Evolutionary conservation across 2,888 invertebrate genomes (phyloP).

Genomic region (Diplolepis rosae): DNA sequence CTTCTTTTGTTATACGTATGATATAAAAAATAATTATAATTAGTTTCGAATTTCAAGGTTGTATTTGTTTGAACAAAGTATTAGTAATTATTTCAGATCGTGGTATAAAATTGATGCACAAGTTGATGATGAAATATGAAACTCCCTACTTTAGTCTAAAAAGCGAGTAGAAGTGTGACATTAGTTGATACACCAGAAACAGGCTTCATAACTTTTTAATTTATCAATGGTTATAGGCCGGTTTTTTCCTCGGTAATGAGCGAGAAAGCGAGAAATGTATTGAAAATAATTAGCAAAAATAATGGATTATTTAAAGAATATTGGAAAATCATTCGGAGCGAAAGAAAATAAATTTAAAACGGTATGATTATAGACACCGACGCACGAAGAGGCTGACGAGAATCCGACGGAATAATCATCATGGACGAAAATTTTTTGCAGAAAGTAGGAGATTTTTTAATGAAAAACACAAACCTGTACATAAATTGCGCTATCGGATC

Average conservation of each 20-base stretch:
- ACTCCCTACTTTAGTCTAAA: constrained; percentile 11
- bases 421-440: constrained; percentile 23
- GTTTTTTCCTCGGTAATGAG: constrained; percentile 14
- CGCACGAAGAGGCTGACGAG: constrained; percentile 49
- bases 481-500: constrained; percentile 37
- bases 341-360: constrained; percentile 47
- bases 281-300: background rate
- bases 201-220: constrained; percentile 56
- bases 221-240: constrained; percentile 50
- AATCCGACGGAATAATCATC: constrained; percentile 38
- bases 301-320: constrained; percentile 21
- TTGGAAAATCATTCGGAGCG: constrained; percentile 7
- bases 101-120: constrained; percentile 22
- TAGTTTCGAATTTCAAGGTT: background rate
- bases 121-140: constrained; percentile 1
- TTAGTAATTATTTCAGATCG: background rate
- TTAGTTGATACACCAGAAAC: constrained; percentile 23
- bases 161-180: constrained; percentile 9
- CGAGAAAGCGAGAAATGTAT: constrained; percentile 27
- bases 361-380: constrained; percentile 48
- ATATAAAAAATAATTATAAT: background rate
- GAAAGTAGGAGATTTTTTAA: constrained; percentile 43
- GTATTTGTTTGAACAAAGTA: background rate
- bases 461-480: constrained; percentile 35
- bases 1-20: background rate